Percentiles rank a stretch among this genome's conserved stretches.
Conservation (phyloP, 2,797 vertebrate species). For the Neostethus bicornis region DNA sequence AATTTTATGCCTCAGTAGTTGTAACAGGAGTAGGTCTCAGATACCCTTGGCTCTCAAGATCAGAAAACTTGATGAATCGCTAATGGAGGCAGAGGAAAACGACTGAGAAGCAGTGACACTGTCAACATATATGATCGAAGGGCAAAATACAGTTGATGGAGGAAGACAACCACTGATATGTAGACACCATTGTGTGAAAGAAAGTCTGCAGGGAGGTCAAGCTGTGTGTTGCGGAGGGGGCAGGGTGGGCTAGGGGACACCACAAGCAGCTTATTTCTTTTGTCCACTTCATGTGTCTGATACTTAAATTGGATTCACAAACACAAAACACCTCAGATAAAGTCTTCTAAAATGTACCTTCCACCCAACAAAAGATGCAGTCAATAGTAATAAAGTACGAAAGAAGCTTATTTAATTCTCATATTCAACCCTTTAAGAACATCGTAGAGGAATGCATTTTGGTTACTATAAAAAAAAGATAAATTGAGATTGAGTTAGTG, state of each 20-base stretch:
- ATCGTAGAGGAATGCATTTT: no score
- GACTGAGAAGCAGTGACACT: slow-evolving; percentile 29
- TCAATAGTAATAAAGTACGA: background rate
- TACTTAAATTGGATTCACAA: slow-evolving; percentile 1
- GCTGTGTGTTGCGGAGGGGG: no score
- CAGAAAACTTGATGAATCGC: slow-evolving; percentile 21
- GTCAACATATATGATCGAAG: slow-evolving; percentile 23
- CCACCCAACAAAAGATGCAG: background rate
- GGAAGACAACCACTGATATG: slow-evolving; percentile 4
- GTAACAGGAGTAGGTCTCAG: slow-evolving; percentile 42
- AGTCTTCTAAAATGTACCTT: background rate
- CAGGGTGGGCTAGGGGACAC: no score
- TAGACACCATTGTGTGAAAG: slow-evolving; percentile 11
- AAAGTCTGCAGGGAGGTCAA: slow-evolving; percentile 12
- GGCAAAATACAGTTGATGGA: background rate
- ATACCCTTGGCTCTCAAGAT: slow-evolving; percentile 23
- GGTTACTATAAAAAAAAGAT: no score
- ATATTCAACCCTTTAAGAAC: background rate
- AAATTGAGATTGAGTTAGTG: no score
- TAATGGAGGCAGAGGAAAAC: slow-evolving; percentile 33
- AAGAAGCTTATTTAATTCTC: background rate
- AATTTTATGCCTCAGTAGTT: slow-evolving; percentile 66
- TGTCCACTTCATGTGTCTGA: slow-evolving; percentile 7
- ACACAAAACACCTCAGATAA: background rate
- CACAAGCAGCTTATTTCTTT: slow-evolving; percentile 13